phyloP scores from a whole-genome alignment of 2,113 vertebrate genomes.

The Turnix velox region DNA sequence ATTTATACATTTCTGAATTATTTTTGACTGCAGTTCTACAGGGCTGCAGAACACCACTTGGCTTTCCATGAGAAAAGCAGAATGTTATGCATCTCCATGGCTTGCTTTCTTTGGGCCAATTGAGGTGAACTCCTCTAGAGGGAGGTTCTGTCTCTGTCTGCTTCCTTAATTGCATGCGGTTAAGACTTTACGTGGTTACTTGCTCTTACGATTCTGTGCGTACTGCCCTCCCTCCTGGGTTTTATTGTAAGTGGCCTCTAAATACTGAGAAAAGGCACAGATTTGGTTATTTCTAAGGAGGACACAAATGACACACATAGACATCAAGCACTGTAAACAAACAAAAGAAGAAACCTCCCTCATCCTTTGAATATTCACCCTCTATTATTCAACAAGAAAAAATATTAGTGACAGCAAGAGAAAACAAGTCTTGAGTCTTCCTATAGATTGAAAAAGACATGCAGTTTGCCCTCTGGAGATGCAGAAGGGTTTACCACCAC shows the following conservation, averaged over 20 bases:
- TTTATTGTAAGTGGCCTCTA: not conserved
- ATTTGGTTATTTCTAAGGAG: not conserved
- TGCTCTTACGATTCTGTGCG: fast-evolving
- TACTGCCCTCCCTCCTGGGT: not conserved
- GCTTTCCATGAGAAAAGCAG: not conserved
- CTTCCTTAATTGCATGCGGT: not conserved
- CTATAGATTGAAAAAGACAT: not conserved
- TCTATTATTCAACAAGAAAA: not conserved
- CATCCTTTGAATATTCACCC: not conserved
- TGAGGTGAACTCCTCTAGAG: not conserved
- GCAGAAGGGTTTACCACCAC: not conserved
- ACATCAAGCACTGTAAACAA: not conserved
- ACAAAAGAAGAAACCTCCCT: not conserved
- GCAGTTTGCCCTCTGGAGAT: not conserved
- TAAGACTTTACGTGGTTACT: not conserved
- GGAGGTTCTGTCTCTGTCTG: not conserved
- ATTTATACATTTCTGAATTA: not conserved
- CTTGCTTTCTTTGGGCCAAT: not conserved
- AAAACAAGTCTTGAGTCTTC: not conserved
- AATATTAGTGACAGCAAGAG: not conserved
- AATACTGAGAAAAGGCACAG: not conserved
- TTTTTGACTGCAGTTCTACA: not conserved
- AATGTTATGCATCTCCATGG: not conserved
- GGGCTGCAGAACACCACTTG: not conserved
- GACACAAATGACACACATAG: not conserved